phyloP scores from a whole-genome alignment of 2,797 vertebrate species.

The Oreochromis grahami region DNA sequence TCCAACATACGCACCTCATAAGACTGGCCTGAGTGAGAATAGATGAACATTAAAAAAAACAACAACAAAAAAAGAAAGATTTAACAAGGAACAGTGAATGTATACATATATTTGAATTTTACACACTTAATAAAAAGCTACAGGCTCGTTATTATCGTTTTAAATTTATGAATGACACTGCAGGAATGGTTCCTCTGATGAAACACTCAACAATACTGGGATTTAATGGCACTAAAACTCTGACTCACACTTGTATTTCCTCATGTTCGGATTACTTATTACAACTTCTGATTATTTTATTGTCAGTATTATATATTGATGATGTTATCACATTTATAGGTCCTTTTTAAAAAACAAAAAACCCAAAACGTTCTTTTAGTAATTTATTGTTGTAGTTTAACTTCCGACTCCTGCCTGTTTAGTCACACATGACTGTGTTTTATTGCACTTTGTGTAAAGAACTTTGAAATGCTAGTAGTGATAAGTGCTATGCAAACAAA shows the following conservation, averaged over 20 bases:
- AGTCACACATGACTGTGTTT: background rate
- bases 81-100: background rate
- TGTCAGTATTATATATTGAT: background rate
- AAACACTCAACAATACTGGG: background rate
- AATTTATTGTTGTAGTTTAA: background rate
- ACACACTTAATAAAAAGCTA: background rate
- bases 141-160: background rate
- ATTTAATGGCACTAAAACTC: background rate
- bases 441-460: background rate
- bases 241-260: background rate
- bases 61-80: background rate
- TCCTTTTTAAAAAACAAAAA: background rate
- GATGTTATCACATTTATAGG: background rate
- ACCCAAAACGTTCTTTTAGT: background rate
- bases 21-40: conserved; percentile 85
- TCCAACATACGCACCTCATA: conserved; percentile 97
- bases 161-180: background rate
- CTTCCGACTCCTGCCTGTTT: background rate
- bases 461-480: background rate
- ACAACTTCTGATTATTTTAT: background rate
- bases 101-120: background rate
- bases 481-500: background rate
- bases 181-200: background rate
- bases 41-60: background rate
- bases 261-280: background rate